Base-by-base conservation (phyloP, 2,113 vertebrate genomes). In the Hyla sarda region DNA sequence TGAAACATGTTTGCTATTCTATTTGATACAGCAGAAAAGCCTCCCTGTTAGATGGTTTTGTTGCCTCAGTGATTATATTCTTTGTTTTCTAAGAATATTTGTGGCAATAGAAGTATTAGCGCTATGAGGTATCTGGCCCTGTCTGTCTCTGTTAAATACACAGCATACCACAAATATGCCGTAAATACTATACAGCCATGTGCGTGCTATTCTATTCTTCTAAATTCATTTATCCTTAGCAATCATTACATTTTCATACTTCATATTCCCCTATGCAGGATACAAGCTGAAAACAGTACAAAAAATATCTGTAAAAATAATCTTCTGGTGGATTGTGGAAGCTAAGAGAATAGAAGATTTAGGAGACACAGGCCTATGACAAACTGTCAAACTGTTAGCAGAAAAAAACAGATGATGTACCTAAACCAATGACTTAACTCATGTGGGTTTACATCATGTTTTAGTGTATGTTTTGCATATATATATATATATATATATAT, bases 151-250 rank as follows among this genome's bases (percentile, higher is more conserved):
- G 58, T 71, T 71, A 32, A 71, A 71, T 48, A 69, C 19, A 82
- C 80, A 67, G 45, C 62, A 82, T 34, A 47, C 80, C 80, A 82
- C 80, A 82, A 82, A 52, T 82, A 71, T 69, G 80, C 80, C 69
- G 10, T 82, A 82, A 82, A 82, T 71, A 23, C 41, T 82, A 32
- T 82, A 71, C 80, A 82, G 80, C 52, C 45, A 52, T 69, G 28
- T 52, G 19, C 45, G 30, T 69, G 41, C 52, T 67, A 13, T 82
- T 71, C 80, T 52, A 12, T 25, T 23, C 47, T 52, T 50, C 62
- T 32, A 82, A 82, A 71, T 52, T 69, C 7, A 71, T 82, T 82
- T 82, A 48, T 82, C 60, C 80, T 32, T 67, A 50, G 47, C 32
- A 60, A 25, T 45, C 19, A 58, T 80, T 80, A 13, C 12, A 60